These are phyloP conservation scores for Lepeophtheirus nordmannii DNA, from an alignment of 2,888 invertebrate genomes.

Conservation along the genomic window DNA sequence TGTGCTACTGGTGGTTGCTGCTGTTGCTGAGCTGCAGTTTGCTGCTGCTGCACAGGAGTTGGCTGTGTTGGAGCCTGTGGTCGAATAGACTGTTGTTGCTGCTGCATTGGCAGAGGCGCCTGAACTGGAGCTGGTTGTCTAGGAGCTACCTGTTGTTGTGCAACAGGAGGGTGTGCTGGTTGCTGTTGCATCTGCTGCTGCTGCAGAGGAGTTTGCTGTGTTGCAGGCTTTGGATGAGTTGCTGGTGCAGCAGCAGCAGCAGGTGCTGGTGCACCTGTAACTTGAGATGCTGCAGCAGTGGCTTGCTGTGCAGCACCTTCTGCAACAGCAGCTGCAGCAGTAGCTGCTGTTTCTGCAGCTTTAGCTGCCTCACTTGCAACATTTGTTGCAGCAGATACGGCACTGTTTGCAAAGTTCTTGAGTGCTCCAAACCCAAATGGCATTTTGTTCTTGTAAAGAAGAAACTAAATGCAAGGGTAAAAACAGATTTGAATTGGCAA, in stretches of 20 bases:
- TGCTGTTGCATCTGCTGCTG: background rate
- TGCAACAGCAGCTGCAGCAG: slow-evolving; percentile 14
- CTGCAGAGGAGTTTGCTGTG: background rate
- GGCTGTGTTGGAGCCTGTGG: slow-evolving; percentile 1
- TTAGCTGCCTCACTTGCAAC: slow-evolving; percentile 22
- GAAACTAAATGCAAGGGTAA: too few relatives aligned
- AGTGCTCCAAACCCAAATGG: slow-evolving; percentile 21
- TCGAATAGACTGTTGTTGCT: background rate
- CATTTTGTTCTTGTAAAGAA: slow-evolving; percentile 3
- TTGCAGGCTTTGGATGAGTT: background rate
- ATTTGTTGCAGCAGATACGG: slow-evolving; percentile 22
- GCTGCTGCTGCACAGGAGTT: background rate
- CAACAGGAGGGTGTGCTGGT: background rate
- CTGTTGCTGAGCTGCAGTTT: background rate
- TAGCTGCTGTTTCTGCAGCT: slow-evolving; percentile 22
- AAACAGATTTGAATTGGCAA: too few relatives aligned
- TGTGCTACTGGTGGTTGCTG: slow-evolving; percentile 1
- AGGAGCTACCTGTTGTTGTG: slow-evolving; percentile 9
- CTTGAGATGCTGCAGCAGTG: slow-evolving; percentile 1
- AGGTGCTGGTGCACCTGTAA: background rate
- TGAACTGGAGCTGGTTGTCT: slow-evolving; percentile 5
- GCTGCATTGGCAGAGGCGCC: background rate
- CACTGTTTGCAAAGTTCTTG: slow-evolving; percentile 19
- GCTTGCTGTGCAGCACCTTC: slow-evolving; percentile 14
- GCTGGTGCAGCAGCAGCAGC: background rate